Percentiles rank a stretch among this genome's conserved stretches.
phyloP scores from a whole-genome alignment of 2,888 invertebrate genomes.

The Poecilus cupreus region DNA sequence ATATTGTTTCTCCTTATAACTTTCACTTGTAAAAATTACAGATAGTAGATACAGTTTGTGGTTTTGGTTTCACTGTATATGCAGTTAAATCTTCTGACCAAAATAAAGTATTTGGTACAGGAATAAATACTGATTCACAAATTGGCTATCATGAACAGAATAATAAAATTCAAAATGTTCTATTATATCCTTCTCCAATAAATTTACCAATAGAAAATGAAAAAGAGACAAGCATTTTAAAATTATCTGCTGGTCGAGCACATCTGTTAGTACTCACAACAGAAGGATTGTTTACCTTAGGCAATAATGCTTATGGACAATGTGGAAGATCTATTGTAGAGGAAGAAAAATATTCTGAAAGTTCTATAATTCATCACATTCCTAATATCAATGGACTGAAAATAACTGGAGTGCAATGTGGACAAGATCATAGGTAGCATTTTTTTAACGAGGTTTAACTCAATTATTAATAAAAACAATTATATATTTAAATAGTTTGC shows the following conservation, averaged over 20 bases:
- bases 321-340: slow-evolving; percentile 88
- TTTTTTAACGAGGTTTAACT: background rate
- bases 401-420: slow-evolving; percentile 84
- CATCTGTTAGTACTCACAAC: slow-evolving; percentile 88
- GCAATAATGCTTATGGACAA: slow-evolving; percentile 96
- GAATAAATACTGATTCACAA: slow-evolving; percentile 95
- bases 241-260: slow-evolving; percentile 89
- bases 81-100: slow-evolving; percentile 80
- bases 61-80: slow-evolving; percentile 92
- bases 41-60: slow-evolving; percentile 84
- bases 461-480: background rate
- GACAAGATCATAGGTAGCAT: slow-evolving; percentile 90
- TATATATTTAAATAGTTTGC: slow-evolving; percentile 77
- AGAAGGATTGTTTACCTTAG: slow-evolving; percentile 83
- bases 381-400: slow-evolving; percentile 77
- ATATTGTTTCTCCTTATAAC: too few relatives aligned
- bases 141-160: slow-evolving; percentile 81
- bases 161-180: slow-evolving; percentile 78
- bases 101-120: slow-evolving; percentile 88
- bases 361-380: slow-evolving; percentile 81
- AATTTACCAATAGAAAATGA: slow-evolving; percentile 79
- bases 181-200: slow-evolving; percentile 84
- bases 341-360: slow-evolving; percentile 84
- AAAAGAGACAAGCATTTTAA: slow-evolving; percentile 74
- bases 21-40: slow-evolving; percentile 69